Evolutionary conservation across 2,888 invertebrate species (phyloP).

Genomic region (Epinotia demarniana): DNA sequence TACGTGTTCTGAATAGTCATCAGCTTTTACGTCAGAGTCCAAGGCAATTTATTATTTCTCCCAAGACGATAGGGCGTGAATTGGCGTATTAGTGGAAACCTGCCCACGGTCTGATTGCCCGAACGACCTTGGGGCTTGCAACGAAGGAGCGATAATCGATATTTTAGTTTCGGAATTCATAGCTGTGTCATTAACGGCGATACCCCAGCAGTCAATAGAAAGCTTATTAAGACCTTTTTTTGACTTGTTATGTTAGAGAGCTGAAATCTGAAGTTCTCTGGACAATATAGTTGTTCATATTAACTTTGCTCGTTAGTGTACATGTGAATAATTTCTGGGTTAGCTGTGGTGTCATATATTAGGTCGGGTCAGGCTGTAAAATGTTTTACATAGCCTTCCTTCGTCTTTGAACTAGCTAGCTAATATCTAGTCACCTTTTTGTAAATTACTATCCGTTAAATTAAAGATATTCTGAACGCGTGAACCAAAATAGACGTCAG

Average conservation of each 20-base stretch:
- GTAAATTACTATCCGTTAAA: no score
- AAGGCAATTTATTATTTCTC: conserved; percentile 50
- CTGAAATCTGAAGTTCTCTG: background rate
- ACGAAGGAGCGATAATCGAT: conserved; percentile 61
- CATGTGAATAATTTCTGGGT: background rate
- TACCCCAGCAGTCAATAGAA: background rate
- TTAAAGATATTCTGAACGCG: no score
- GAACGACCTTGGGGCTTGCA: conserved; percentile 61
- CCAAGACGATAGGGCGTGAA: conserved; percentile 51
- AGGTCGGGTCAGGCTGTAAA: no score
- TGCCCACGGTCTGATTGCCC: conserved; percentile 54
- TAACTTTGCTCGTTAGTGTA: background rate
- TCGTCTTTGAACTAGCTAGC: no score
- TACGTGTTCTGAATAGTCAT: no score
- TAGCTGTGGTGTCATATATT: no score
- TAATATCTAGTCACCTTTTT: no score
- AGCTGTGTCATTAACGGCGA: conserved; percentile 38
- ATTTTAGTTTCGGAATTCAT: conserved; percentile 52
- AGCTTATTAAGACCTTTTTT: background rate
- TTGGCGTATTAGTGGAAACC: conserved; percentile 46
- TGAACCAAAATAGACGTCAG: no score
- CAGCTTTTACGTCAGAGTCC: background rate
- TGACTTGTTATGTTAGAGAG: background rate
- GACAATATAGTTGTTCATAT: background rate
- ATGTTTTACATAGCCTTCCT: no score